Percentiles rank a stretch among this genome's conserved stretches.
phyloP scores from a whole-genome alignment of 2,888 invertebrate genomes.

The Sceliomorpha sp. region DNA sequence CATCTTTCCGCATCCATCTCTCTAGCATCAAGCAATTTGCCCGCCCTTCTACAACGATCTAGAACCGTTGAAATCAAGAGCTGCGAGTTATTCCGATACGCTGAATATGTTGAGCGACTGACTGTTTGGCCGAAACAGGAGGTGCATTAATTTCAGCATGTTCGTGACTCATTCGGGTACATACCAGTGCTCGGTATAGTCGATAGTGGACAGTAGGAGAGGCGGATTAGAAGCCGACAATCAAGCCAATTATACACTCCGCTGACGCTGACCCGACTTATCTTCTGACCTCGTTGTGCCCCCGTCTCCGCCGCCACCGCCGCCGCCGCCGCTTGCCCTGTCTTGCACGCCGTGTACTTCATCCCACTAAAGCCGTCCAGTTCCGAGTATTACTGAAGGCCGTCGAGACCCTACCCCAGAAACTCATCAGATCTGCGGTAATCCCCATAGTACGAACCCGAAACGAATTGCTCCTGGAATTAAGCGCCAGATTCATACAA shows the following conservation, averaged over 20 bases:
- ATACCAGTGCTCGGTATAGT: slow-evolving; percentile 39
- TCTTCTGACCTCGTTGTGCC: slow-evolving; percentile 64
- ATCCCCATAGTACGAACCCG: slow-evolving; percentile 72
- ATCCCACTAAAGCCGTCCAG: slow-evolving; percentile 63
- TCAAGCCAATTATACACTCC: slow-evolving; percentile 80
- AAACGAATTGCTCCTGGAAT: slow-evolving; percentile 74
- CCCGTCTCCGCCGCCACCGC: slow-evolving; percentile 46
- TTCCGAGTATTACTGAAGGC: slow-evolving; percentile 63
- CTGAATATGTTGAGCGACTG: slow-evolving; percentile 31
- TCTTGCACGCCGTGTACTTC: slow-evolving; percentile 58
- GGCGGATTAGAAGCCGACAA: slow-evolving; percentile 79
- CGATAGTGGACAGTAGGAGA: slow-evolving; percentile 67
- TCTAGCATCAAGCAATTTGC: too few relatives aligned
- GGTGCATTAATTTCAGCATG: slow-evolving; percentile 43
- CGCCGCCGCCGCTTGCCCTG: slow-evolving; percentile 45
- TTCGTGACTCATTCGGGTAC: slow-evolving; percentile 50
- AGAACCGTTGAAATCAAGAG: too few relatives aligned
- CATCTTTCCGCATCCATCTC: too few relatives aligned
- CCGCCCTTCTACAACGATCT: too few relatives aligned
- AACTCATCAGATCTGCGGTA: slow-evolving; percentile 77
- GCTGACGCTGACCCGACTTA: slow-evolving; percentile 77
- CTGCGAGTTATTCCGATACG: too few relatives aligned
- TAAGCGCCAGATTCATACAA: slow-evolving; percentile 68
- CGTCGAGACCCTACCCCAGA: slow-evolving; percentile 69
- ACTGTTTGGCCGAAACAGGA: slow-evolving; percentile 22